Base-by-base conservation (phyloP, 2,113 vertebrate genomes). In the Clarias batrachus region DNA sequence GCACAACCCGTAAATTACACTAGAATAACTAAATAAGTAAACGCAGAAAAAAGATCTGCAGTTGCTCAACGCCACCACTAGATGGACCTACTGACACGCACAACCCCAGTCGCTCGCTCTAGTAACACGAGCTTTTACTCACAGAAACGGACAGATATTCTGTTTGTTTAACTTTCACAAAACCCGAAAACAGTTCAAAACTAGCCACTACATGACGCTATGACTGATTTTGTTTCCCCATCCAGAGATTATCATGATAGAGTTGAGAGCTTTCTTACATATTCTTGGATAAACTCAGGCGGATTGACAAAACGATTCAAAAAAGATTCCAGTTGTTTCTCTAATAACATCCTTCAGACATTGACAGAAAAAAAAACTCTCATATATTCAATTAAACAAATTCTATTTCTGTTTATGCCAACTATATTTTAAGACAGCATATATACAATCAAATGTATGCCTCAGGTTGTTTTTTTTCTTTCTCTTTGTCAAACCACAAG, bases 71-170 rank as follows among this genome's bases (percentile, higher is more conserved):
- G 21, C 17, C 8, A 63, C 66, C 91, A 90, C 84, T 66, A 91
- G 91, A 91, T 90, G 89, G 91, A 87, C 82, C 54, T 84, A 63
- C 74, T 30, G 80, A 88, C 86, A 59, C 5, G 6, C 41, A 80
- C 21, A 81, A 12, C 37, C 16, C 62, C 30, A 85, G 0, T 62
- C 13, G 30, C 12, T 25, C 13, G 12, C 59, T 60, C 21, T 30
- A 63, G 11, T 65, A 11, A 54, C n/a, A n/a, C 11, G 52, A 77
- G 10, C 37, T 23, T 74, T 54, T 37, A 27, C 3, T 60, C 54
- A 60, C 10, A 76, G 13, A 74, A 76, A 41, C 27, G 8, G 48
- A 48, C 48, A 48, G 11, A n/a, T 74, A 41, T 30, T 59, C 60
- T 16, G 16, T 84, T 3, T 37, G 56, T 73, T 57, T 30, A 41